Percentiles rank a stretch among this genome's conserved stretches.
Conservation (phyloP, 2,797 vertebrate species). For the Pygocentrus nattereri region DNA sequence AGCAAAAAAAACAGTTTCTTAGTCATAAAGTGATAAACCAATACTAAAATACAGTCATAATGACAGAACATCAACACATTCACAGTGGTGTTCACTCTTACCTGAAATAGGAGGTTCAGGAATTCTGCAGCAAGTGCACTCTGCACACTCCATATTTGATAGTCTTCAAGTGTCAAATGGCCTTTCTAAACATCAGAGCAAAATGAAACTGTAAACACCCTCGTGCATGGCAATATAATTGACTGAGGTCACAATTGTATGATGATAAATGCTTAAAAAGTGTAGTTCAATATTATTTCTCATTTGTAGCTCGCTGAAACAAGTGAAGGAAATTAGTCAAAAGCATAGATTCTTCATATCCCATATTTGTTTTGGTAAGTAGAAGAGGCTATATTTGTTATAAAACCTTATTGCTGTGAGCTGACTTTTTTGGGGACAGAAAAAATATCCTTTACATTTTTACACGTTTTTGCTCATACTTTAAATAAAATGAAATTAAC, state of each 20-base stretch:
- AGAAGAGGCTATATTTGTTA: not conserved
- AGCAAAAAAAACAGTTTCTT: not conserved
- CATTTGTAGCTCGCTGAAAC: not conserved
- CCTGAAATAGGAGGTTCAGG: slow-evolving; percentile 98
- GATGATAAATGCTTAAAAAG: not conserved
- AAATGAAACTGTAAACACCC: slow-evolving; percentile 27
- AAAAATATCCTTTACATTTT: too few relatives aligned
- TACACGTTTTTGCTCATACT: too few relatives aligned
- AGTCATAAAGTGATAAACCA: not conserved
- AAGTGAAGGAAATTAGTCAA: too few relatives aligned
- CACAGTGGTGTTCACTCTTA: slow-evolving; percentile 59
- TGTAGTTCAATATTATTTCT: not conserved
- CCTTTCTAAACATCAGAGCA: slow-evolving; percentile 80
- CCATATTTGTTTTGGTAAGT: too few relatives aligned
- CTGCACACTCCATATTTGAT: slow-evolving; percentile 99
- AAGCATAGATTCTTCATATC: too few relatives aligned
- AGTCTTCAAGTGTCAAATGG: slow-evolving; percentile 96
- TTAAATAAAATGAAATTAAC: too few relatives aligned
- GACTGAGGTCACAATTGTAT: not conserved
- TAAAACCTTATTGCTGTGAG: too few relatives aligned
- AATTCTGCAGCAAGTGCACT: slow-evolving; percentile 97
- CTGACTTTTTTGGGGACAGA: too few relatives aligned
- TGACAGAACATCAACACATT: not conserved
- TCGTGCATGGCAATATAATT: not conserved
- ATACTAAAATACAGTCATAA: not conserved